Evolutionary conservation across 2,888 invertebrate genomes (phyloP), one percentile per base, ranked within the genome.

Genomic region (Clitarchus hookeri): DNA sequence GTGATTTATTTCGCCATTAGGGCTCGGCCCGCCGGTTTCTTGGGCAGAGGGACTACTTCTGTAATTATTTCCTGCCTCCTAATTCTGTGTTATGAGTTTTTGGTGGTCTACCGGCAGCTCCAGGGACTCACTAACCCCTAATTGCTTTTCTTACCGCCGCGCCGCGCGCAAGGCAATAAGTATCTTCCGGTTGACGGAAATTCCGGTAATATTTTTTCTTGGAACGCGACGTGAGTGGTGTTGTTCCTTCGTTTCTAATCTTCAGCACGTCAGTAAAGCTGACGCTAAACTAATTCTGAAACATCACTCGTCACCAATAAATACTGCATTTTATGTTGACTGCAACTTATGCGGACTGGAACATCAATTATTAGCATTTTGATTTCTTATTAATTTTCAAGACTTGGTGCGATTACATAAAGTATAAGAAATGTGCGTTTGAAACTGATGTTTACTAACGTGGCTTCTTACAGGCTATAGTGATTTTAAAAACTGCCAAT

Each of bases 71-170:
- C 65, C 65, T 65, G 65, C 23, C 65, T n/a, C n/a, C 65, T 65
- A 65, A 65, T 65, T 23, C 65, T 65, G 65, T n/a, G 65, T 65
- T 65, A 65, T 65, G 65, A 65, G 65, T 65, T 65, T 65, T n/a
- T 65, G 65, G 65, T 65, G 65, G 65, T 65, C 65, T 65, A 65
- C 65, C 23, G 65, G 65, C 65, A 0, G 65, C 65, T 6, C 13
- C 65, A 8, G 11, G 19, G 65, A 65, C 65, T n/a, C 16, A n/a
- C 23, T 65, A 65, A 8, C 65, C 19, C 65, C 23, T 65, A 65
- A 65, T 65, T 65, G 65, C 65, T 65, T 65, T 65, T 65, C 65
- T 65, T 65, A 19, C 65, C 65, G 65, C 65, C 48, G 65, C 11
- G 65, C 65, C 19, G 53, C 53, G 53, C 13, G 53, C 13, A 8